Evolutionary conservation across 1,140 invertebrate genomes (phyloP).

Genomic region (Helicoverpa armigera): DNA sequence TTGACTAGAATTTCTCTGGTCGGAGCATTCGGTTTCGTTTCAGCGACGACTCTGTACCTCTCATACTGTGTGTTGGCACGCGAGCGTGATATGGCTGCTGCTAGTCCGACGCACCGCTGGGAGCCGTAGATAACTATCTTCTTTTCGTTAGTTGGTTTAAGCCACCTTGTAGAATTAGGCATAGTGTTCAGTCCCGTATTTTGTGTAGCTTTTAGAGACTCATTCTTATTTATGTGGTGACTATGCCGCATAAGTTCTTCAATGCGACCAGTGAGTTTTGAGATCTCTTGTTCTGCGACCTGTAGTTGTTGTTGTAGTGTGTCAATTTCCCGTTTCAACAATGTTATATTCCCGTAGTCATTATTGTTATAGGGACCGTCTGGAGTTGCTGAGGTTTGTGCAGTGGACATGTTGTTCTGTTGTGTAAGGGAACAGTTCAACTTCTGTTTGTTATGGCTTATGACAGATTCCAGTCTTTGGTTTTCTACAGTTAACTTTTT

Average conservation of each 20-base stretch:
- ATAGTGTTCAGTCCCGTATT: not conserved
- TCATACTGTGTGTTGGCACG: no score
- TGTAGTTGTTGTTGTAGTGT: not conserved
- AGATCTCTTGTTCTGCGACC: not conserved
- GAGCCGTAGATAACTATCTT: constrained; percentile 29
- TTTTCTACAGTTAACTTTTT: not conserved
- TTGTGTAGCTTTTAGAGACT: no score
- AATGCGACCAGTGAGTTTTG: not conserved
- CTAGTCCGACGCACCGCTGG: constrained; percentile 28
- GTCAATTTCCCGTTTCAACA: not conserved
- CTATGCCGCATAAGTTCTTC: not conserved
- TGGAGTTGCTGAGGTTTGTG: not conserved
- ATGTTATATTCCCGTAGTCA: not conserved
- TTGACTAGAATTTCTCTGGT: no score
- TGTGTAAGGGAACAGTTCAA: not conserved
- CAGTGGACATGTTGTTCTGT: not conserved
- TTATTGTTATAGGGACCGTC: not conserved
- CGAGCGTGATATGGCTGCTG: constrained; percentile 6
- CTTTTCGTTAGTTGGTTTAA: not conserved
- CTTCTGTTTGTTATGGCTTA: not conserved
- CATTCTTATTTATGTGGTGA: not conserved
- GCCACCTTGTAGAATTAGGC: no score
- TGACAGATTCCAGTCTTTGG: not conserved
- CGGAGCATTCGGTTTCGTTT: no score
- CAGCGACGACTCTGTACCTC: no score